Percentiles rank a stretch among this genome's conserved stretches.
Conservation (phyloP, 2,888 invertebrate genomes). For the Elegia similella region DNA sequence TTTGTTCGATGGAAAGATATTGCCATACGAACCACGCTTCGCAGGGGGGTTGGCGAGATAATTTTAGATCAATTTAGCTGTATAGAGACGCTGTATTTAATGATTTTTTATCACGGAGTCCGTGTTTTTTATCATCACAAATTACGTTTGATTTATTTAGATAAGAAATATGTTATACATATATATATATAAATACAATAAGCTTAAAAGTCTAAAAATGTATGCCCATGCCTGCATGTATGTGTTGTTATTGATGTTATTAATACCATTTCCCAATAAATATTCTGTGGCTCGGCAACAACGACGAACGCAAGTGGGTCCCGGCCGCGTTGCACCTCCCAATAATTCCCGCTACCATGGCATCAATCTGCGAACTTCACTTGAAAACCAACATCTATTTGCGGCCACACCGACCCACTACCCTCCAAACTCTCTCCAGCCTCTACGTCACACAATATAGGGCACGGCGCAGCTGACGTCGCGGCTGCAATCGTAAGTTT, state of each 20-base stretch:
- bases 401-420: conserved; percentile 4
- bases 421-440: background rate
- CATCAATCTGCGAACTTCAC: background rate
- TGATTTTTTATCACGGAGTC: too few relatives aligned
- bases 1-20: too few relatives aligned
- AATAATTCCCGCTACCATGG: background rate
- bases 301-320: background rate
- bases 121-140: too few relatives aligned
- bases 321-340: conserved; percentile 5
- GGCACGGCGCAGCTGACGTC: background rate
- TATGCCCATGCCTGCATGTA: too few relatives aligned
- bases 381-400: conserved; percentile 1
- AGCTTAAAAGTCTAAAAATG: too few relatives aligned
- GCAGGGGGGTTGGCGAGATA: too few relatives aligned
- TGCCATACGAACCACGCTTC: too few relatives aligned
- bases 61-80: too few relatives aligned
- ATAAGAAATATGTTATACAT: too few relatives aligned
- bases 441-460: background rate
- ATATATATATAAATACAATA: too few relatives aligned
- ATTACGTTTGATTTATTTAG: too few relatives aligned
- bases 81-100: too few relatives aligned
- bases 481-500: conserved; percentile 8
- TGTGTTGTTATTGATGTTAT: background rate
- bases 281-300: background rate
- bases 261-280: background rate